phyloP scores from a whole-genome alignment of 2,888 invertebrate species.

The Mylabris sibirica region DNA sequence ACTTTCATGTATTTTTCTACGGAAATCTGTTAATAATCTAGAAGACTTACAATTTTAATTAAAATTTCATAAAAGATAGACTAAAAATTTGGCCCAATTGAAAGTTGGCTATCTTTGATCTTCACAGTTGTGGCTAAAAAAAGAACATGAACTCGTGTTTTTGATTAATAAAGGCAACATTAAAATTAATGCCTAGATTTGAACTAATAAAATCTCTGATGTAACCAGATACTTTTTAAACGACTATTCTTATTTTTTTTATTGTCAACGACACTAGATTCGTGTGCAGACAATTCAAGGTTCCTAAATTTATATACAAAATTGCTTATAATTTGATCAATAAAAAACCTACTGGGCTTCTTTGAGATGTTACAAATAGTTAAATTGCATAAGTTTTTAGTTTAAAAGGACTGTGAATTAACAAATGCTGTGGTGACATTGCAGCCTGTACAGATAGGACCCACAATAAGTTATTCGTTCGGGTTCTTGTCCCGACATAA shows the following conservation, averaged over 20 bases:
- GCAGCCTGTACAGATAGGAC: conserved; percentile 41
- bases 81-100: too few relatives aligned
- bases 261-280: background rate
- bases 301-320: background rate
- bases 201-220: background rate
- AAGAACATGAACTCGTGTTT: background rate
- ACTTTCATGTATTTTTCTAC: too few relatives aligned
- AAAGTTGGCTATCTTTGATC: background rate
- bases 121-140: background rate
- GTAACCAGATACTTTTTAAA: background rate
- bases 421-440: conserved; percentile 15
- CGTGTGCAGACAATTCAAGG: background rate
- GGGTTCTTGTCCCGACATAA: conserved; percentile 41
- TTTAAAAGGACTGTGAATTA: background rate
- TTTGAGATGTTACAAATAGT: too few relatives aligned
- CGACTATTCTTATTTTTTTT: background rate
- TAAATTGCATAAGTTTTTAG: too few relatives aligned
- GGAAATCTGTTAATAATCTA: too few relatives aligned
- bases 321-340: too few relatives aligned
- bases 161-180: background rate
- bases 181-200: background rate
- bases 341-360: too few relatives aligned
- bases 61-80: too few relatives aligned
- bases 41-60: too few relatives aligned
- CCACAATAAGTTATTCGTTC: conserved; percentile 52